Conservation (phyloP, 2,113 vertebrate genomes). For the Natator depressus region DNA sequence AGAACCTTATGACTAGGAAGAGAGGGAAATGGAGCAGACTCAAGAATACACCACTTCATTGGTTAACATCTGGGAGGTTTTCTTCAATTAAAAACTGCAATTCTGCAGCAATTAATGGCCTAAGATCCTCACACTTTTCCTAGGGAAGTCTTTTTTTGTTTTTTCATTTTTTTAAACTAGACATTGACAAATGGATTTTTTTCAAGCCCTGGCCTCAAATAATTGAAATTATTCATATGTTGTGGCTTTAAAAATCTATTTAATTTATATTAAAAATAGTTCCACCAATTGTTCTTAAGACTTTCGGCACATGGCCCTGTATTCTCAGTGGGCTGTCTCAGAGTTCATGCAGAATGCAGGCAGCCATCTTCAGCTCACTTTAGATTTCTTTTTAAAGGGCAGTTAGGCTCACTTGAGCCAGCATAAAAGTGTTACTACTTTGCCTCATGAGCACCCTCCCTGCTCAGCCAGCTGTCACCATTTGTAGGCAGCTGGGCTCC, state of each 20-base stretch:
- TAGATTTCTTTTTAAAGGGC: not conserved
- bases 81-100: not conserved
- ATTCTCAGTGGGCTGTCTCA: fast-evolving
- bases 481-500: constrained; percentile 57
- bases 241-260: not conserved
- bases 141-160: not conserved
- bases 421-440: not conserved
- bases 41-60: fast-evolving
- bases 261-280: not conserved
- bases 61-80: not conserved
- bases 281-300: not conserved
- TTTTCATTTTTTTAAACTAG: not conserved
- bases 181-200: not conserved
- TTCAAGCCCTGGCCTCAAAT: not conserved
- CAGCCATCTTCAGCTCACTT: not conserved
- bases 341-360: constrained; percentile 36
- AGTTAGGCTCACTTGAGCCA: constrained; percentile 4
- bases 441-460: constrained; percentile 11
- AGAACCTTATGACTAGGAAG: not conserved
- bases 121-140: not conserved
- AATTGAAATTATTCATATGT: not conserved
- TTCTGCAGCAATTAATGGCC: not conserved
- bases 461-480: constrained; percentile 34
- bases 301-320: not conserved
- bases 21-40: not conserved